Percentiles rank a stretch among this genome's conserved stretches.
These are phyloP conservation scores for Apamea anceps DNA, from an alignment of 2,888 invertebrate genomes.

Conservation along the genomic window DNA sequence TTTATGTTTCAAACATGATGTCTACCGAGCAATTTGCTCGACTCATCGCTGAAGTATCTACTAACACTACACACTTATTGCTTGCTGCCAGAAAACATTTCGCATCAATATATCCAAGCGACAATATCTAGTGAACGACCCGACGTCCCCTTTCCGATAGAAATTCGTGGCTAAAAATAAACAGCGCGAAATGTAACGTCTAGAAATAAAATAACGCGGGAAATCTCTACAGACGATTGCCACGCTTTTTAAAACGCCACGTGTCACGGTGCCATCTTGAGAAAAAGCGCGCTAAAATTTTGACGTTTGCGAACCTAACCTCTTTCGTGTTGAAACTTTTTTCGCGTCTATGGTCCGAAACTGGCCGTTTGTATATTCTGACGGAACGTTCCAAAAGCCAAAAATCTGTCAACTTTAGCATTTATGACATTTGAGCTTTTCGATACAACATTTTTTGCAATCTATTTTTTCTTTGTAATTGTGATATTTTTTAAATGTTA, in stretches of 20 bases:
- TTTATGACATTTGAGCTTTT: slow-evolving; percentile 65
- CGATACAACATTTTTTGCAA: slow-evolving; percentile 66
- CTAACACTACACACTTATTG: slow-evolving; percentile 11
- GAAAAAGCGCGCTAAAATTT: slow-evolving; percentile 69
- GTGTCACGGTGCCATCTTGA: slow-evolving; percentile 69
- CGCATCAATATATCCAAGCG: slow-evolving; percentile 63
- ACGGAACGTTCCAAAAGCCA: slow-evolving; percentile 58
- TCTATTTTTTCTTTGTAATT: slow-evolving; percentile 62
- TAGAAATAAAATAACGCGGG: slow-evolving; percentile 82
- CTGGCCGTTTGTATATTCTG: slow-evolving; percentile 58
- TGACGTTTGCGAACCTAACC: slow-evolving; percentile 52
- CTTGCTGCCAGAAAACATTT: slow-evolving; percentile 52
- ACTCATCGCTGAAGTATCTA: slow-evolving; percentile 29
- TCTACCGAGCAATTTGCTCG: slow-evolving; percentile 21
- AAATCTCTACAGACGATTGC: slow-evolving; percentile 75
- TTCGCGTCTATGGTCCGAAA: slow-evolving; percentile 55
- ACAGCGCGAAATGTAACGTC: slow-evolving; percentile 80
- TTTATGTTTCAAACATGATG: slow-evolving; percentile 8
- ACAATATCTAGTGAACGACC: slow-evolving; percentile 73
- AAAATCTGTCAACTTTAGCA: slow-evolving; percentile 58
- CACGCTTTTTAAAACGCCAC: slow-evolving; percentile 69
- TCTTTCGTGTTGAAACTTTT: slow-evolving; percentile 44
- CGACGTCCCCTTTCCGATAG: slow-evolving; percentile 73
- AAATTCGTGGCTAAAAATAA: slow-evolving; percentile 77
- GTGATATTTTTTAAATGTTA: slow-evolving; percentile 64